Evolutionary conservation across 92 coral and sea anemone genomes (phyloP), one percentile per base, ranked within the genome.

Genomic region (Virgularia gustaviana): DNA sequence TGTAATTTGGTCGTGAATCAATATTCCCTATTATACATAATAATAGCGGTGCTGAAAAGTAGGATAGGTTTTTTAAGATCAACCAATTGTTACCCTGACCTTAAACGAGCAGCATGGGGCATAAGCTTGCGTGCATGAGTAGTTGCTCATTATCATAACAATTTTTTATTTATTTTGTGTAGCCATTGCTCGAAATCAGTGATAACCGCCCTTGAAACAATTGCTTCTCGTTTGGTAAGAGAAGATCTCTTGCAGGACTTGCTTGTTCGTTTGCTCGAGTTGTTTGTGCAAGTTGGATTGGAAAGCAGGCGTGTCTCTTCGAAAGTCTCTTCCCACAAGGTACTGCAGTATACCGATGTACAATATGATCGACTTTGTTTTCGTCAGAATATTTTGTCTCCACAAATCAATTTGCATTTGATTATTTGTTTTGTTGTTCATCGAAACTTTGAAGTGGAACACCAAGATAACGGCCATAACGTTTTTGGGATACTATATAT

Each of bases 141-240:
- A n/a, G n/a, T n/a, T n/a, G n/a, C n/a, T n/a, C n/a, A n/a, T n/a
- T n/a, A n/a, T n/a, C 31, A 11, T 13, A 54, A 18, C 20, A 23
- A 24, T 42, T 20, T 63, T 49, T 5, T 37, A 23, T 61, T 38
- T 18, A 37, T 41, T 44, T 63, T 27, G 15, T 70, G 8, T 63
- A 90, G 99, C 55, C 99, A 94, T 60, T 94, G 99, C 78, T 96
- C 87, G 12, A 89, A 89, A 35, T 89, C 99, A 0, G 99, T 94
- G 9, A 85, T 94, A 73, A 94, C 85, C 63, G 99, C 99, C 11
- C 88, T 63, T 38, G 72, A 91, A 47, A 87, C 86, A 44, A 83
- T 94, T 6, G 99, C 99, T 0, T 83, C 91, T 29, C 88, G 86
- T 79, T 84, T 94, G 28, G 49, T 82, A 59, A 91, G 96, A 0